phyloP scores from a whole-genome alignment of 2,113 vertebrate genomes.

The Epinephelus moara region DNA sequence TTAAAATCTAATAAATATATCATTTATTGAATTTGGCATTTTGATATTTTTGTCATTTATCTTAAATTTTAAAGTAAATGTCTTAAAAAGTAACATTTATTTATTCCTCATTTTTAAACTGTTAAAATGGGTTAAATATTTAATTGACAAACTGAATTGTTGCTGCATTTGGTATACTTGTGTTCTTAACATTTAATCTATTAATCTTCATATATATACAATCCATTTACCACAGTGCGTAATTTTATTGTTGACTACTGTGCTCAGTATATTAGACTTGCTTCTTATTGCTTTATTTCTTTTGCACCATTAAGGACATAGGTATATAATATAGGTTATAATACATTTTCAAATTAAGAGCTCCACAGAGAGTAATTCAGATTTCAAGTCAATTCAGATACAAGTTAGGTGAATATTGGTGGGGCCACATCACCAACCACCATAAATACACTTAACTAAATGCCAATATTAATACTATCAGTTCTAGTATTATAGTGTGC shows the following conservation, averaged over 20 bases:
- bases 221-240: neutral
- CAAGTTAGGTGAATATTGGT: too few relatives aligned
- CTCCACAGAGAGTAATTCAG: neutral
- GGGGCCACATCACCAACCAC: too few relatives aligned
- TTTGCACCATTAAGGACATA: neutral
- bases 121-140: neutral
- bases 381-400: neutral
- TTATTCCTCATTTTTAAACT: neutral
- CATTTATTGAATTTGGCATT: conserved; percentile 44
- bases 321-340: neutral
- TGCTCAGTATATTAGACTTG: neutral
- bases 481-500: too few relatives aligned
- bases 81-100: neutral
- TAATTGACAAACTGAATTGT: neutral
- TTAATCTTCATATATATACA: neutral
- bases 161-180: neutral
- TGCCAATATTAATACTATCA: too few relatives aligned
- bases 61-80: neutral
- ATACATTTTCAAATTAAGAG: neutral
- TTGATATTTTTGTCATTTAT: conserved; percentile 11
- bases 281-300: neutral
- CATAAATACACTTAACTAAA: too few relatives aligned
- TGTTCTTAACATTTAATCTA: neutral
- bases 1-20: conserved; percentile 70
- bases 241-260: neutral